Base-by-base conservation (phyloP, 1,140 invertebrate species). In the Oscheius sp. region DNA sequence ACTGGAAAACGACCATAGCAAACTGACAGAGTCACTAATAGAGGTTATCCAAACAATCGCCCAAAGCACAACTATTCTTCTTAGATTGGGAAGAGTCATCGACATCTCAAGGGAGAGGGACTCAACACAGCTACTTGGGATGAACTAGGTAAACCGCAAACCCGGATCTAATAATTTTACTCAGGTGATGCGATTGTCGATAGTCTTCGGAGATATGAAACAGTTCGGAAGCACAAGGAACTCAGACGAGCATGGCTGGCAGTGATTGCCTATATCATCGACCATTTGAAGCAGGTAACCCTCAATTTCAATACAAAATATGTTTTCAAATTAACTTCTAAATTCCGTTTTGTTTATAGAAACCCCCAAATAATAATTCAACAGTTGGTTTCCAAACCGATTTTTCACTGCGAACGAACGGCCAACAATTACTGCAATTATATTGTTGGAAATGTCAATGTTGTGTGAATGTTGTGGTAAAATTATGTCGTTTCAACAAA, bases 181-280 rank as follows among this genome's bases (percentile, higher is more conserved):
- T 13, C 29, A 59, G 79, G 79, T 26, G 79, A 80, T 42, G 68
- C 79, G 23, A 76, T 80, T 36, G 32, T 76, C 23, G 69, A 76
- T 7, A 66, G 69, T 28, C 67, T 82, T 29, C 18, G 52, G 20
- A 73, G 73, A 38, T 74, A 68, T 35, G 79, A 80, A 15, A 35
- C 63, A 7, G 78, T 81, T 31, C 49, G 79, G 13, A 80, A 80
- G 49, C 79, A 80, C 64, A 80, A 80, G 55, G 79, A 80, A 58
- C 67, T 80, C 2, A 46, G 79, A 15, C 62, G 79, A n/a, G 79
- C 79, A 18, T 80, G 79, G 79, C 52, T 80, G 38, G 78, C 77
- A 2, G 36, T 80, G 10, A 74, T 80, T 26, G 79, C 79, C 1
- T 80, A 82, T 59, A 55, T 80, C n/a, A 81, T 74, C 28, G 79